Base-by-base conservation (phyloP, 2,113 vertebrate genomes). In the Motacilla alba region DNA sequence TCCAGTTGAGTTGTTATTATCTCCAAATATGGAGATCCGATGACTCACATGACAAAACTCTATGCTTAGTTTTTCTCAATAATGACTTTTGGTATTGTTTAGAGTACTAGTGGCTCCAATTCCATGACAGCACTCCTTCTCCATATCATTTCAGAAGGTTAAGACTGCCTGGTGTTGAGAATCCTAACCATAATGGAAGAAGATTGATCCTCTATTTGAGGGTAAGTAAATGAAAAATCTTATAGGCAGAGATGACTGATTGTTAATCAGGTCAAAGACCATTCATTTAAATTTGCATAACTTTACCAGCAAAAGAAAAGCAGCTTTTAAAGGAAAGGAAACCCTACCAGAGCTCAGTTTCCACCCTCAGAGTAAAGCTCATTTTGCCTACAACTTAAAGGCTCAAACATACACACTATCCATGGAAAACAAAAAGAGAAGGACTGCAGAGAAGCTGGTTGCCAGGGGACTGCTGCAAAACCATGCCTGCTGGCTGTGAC, bases 371-470 rank as follows among this genome's bases (percentile, higher is more conserved):
- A 72, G 41, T n/a, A 31, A 93, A 92, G 52, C 13, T 70, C 6
- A 1, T 76, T 95, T 80, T 0, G 0, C 24, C 72, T 91, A 18
- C 44, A 88, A 47, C 59, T 58, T 76, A 56, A 78, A 75, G 52
- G 49, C 15, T 95, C 49, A 75, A 77, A 41, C 22, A 35, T 20
- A 55, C 15, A 55, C 24, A 41, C 58, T 37, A 78, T 30, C 37
- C 58, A 49, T 50, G 67, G 68, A 82, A 82, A 80, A 89, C 47
- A 83, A 74, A 76, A 80, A 67, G 21, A 35, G 27, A 62, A 90
- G 52, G 47, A 87, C 78, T 86, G 78, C 81, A 88, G 72, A 95
- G 88, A 79, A 83, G 82, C 56, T 92, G 84, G 90, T 95, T 95
- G 95, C 94, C 93, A 94, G 50, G 93, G 95, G 44, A 94, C 30